Base-by-base conservation (phyloP, 2,113 vertebrate genomes). In the Oriolus oriolus region DNA sequence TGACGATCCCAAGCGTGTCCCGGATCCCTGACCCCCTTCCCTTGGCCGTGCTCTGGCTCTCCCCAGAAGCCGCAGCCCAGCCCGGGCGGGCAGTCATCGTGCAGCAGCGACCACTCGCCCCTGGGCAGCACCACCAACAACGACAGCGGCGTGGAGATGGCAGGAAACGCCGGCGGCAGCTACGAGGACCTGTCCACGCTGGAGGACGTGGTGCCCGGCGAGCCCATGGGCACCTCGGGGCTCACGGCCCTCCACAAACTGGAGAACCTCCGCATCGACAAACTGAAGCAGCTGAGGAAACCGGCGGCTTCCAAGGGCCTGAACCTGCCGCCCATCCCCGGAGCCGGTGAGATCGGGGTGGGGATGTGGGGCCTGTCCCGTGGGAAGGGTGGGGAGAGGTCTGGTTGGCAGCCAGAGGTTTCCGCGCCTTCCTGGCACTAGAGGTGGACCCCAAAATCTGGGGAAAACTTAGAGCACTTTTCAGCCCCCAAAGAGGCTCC, bases 101-200 rank as follows among this genome's bases (percentile, higher is more conserved):
- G 99, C 97, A 99, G 99, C 98, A 99, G 99, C 1, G 99, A 99
- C 93, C 99, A 98, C 52, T 99, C 99, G 7, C 99, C 99, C 4
- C 98, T 99, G 18, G 99, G 99, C 87, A 99, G 99, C 44, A 98
- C 99, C 82, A 99, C 99, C 97, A 99, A 99, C 97, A 99, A 99
- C 0, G 99, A 99, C 97, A 99, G 99, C 0, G 99, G 99, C 0
- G 99, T 99, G 87, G 99, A 99, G 97, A 99, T 99, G 99, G 98
- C 99, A 4, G 98, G 99, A 22, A 99, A 99, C 6, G 97, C 98
- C 0, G 98, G 99, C 0, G 99, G 99, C 53, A 99, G 99, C 94
- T 98, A 99, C 18, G 99, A 99, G 96, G 99, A 99, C 89, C 98
- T 99, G 95, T 99, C 99, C 24, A 98, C 98, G 2, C 91, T 99